Evolutionary conservation across 2,797 vertebrate genomes (phyloP).

Genomic region (Iguana delicatissima): DNA sequence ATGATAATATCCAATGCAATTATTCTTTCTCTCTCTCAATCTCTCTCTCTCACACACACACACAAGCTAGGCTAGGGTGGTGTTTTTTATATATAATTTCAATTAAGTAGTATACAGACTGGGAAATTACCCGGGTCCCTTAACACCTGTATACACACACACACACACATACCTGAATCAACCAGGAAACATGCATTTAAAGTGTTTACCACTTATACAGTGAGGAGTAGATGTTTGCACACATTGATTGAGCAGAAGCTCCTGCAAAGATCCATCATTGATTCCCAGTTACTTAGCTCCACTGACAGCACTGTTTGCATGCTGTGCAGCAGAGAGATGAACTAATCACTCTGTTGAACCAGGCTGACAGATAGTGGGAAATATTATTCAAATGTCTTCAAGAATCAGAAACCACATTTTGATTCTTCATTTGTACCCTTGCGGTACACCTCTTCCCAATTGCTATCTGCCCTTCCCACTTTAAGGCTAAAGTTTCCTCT

Average conservation of each 20-base stretch:
- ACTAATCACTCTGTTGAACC: slow-evolving; percentile 28
- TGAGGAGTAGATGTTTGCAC: slow-evolving; percentile 14
- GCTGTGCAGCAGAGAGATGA: slow-evolving; percentile 3
- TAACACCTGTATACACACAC: not conserved
- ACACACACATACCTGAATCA: not conserved
- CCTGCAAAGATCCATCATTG: slow-evolving; percentile 30
- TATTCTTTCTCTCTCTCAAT: slow-evolving; percentile 35
- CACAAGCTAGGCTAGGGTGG: slow-evolving; percentile 19
- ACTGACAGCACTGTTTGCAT: slow-evolving; percentile 21
- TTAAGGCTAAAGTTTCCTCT: not conserved
- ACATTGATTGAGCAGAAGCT: slow-evolving; percentile 11
- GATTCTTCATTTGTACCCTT: not conserved
- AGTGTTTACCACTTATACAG: fast-evolving
- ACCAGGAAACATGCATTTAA: slow-evolving; percentile 10
- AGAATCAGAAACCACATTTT: slow-evolving; percentile 26
- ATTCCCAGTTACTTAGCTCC: slow-evolving; percentile 32
- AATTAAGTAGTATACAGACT: slow-evolving; percentile 50
- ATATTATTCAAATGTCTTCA: slow-evolving; percentile 25
- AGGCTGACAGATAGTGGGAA: not conserved
- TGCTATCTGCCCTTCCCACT: not conserved
- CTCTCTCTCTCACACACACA: not conserved
- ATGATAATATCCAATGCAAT: slow-evolving; percentile 59
- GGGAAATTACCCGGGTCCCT: slow-evolving; percentile 52
- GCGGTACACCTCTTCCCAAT: not conserved
- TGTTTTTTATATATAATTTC: slow-evolving; percentile 29